phyloP scores from a whole-genome alignment of 1,140 invertebrate genomes.

The Pararge aegeria region DNA sequence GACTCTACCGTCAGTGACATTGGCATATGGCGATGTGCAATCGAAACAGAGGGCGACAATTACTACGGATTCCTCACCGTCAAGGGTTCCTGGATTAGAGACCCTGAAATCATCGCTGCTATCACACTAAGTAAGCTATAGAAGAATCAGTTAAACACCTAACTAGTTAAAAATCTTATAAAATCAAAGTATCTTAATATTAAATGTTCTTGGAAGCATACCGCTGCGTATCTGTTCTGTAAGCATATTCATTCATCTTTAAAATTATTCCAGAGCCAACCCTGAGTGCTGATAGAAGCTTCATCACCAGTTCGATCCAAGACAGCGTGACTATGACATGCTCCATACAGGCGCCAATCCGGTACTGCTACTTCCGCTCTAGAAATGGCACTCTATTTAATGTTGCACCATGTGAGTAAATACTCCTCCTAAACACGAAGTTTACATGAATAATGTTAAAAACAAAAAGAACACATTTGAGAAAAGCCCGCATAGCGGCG shows the following conservation, averaged over 20 bases:
- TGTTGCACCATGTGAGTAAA: slow-evolving; percentile 45
- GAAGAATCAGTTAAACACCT: too few relatives aligned
- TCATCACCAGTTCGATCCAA: slow-evolving; percentile 24
- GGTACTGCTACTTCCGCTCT: slow-evolving; percentile 65
- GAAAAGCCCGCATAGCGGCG: too few relatives aligned
- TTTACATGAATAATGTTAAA: neutral
- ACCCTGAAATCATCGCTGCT: slow-evolving; percentile 40
- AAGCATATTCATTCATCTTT: too few relatives aligned
- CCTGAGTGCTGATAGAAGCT: slow-evolving; percentile 29
- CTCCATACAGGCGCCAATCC: slow-evolving; percentile 44
- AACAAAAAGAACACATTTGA: neutral
- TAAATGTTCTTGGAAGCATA: too few relatives aligned
- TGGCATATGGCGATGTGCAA: slow-evolving; percentile 60
- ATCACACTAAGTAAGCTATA: slow-evolving; percentile 33
- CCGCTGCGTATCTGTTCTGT: too few relatives aligned
- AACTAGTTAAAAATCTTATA: too few relatives aligned
- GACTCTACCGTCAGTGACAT: slow-evolving; percentile 38
- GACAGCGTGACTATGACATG: slow-evolving; percentile 49
- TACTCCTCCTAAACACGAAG: too few relatives aligned
- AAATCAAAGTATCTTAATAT: too few relatives aligned
- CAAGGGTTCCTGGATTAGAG: slow-evolving; percentile 38
- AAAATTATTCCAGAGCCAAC: slow-evolving; percentile 56
- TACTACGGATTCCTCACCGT: slow-evolving; percentile 55
- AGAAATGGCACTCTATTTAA: slow-evolving; percentile 55
- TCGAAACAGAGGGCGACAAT: slow-evolving; percentile 45